Percentiles rank a stretch among this genome's conserved stretches.
Evolutionary conservation across 2,888 invertebrate species (phyloP).

Genomic region (Caenorhabditis drosophilae): DNA sequence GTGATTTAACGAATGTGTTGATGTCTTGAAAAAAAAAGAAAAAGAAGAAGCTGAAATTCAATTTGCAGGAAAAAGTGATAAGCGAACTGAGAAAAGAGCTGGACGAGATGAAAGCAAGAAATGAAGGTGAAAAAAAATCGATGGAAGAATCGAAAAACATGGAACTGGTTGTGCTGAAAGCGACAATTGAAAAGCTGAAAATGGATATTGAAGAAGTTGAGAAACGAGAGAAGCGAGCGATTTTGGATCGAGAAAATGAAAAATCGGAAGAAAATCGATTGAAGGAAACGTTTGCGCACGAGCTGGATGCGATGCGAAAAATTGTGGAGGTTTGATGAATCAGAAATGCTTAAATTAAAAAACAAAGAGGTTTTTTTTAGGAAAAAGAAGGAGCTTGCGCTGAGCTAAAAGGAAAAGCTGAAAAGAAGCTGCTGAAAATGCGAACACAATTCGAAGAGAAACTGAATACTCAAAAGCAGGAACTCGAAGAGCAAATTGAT

Average conservation of each 20-base stretch:
- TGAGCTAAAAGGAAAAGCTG: constrained; percentile 34
- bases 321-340: constrained; percentile 7
- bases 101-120: constrained; percentile 5
- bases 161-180: constrained; percentile 18
- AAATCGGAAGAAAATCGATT: constrained; percentile 28
- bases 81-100: constrained; percentile 35
- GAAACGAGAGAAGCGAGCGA: constrained; percentile 28
- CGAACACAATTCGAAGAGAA: constrained; percentile 12
- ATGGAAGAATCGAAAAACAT: not conserved
- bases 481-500: constrained; percentile 8
- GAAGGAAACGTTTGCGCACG: constrained; percentile 31
- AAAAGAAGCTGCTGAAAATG: constrained; percentile 37
- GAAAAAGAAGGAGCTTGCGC: constrained; percentile 17
- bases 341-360: not conserved
- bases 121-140: not conserved
- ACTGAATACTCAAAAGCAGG: no score
- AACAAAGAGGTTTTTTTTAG: no score
- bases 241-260: constrained; percentile 24
- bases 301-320: constrained; percentile 23
- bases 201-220: constrained; percentile 20
- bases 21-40: no score
- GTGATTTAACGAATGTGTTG: no score
- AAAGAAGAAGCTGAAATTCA: no score
- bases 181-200: constrained; percentile 24
- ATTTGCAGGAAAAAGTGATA: constrained; percentile 44